Base-by-base conservation (phyloP, 2,113 vertebrate genomes). In the Scartelaos histophorus region DNA sequence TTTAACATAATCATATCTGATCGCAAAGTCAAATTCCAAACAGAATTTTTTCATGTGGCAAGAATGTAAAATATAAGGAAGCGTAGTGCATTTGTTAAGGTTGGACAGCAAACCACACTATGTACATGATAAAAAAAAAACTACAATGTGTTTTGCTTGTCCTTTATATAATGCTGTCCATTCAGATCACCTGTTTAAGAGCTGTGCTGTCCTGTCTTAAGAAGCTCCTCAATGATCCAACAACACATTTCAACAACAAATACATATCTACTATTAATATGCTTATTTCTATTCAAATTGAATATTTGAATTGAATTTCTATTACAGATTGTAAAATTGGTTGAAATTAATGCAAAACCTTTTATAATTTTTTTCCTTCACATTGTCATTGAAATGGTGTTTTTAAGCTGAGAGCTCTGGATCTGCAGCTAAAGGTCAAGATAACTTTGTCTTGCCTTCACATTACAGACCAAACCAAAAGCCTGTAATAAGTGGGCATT, bases 171-270 rank as follows among this genome's bases (percentile, higher is more conserved):
- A 19, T 62, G 65, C 75, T 61, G 69, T 73, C 76, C 71, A 25
- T 76, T 73, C 34, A 62, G 3, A 35, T 66, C 69, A 72, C 84
- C 71, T 78, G 16, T 24, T 19, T 38, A 74, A 71, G 79, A 66
- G 80, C 81, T 84, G 82, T 83, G 82, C 83, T 87, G 78, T 72
- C 78, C 79, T 86, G 66, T 72, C 74, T 79, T 71, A 61, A 70
- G 71, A 78, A 85, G 84, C 65, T 86, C 83, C 78, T 74, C 85
- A 80, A 74, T 61, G 78, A 81, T 83, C 81, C 81, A 80, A 71
- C 66, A n/a, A 65, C 61, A 78, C 68, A 54, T 54, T 54, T 54
- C 51, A 54, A 54, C 51, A 21, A 54, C 51, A n/a, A n/a, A 54
- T n/a, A 2, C 51, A 54, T 2, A 54, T n/a, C 2, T 21, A 17